Evolutionary conservation across 2,888 invertebrate species (phyloP).

Genomic region (Acanthosepion pharaonis): DNA sequence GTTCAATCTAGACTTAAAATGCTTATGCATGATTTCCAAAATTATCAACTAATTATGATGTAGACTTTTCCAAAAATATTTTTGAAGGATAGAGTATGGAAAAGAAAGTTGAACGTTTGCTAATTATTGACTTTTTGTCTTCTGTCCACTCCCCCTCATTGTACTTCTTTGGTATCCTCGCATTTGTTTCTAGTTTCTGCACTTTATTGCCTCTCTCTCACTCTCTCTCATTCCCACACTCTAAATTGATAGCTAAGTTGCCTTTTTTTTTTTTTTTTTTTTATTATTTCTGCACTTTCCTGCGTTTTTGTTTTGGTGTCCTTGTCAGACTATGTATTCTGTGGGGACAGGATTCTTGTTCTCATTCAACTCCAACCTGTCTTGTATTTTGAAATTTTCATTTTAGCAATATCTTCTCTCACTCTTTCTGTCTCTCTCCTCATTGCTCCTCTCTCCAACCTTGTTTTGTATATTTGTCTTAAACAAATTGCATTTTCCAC

Average conservation of each 20-base stretch:
- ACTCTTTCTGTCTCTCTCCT: background rate
- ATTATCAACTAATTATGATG: too few species aligned
- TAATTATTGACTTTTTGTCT: too few species aligned
- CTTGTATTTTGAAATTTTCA: background rate
- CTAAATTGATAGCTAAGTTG: background rate
- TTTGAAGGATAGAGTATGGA: too few species aligned
- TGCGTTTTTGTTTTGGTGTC: background rate
- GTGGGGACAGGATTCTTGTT: constrained; percentile 1
- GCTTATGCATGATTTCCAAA: too few species aligned
- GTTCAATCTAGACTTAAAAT: too few species aligned
- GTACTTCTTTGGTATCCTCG: too few species aligned
- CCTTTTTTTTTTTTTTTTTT: background rate
- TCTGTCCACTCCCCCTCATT: too few species aligned
- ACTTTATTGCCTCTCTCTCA: background rate
- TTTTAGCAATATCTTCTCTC: background rate
- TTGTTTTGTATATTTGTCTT: background rate
- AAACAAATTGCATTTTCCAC: background rate
- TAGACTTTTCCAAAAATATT: too few species aligned
- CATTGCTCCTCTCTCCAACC: background rate
- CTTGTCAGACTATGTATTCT: constrained; percentile 8
- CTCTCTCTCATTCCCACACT: background rate
- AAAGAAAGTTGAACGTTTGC: too few species aligned
- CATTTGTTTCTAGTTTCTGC: background rate
- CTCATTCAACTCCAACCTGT: background rate
- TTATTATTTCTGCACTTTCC: background rate